Evolutionary conservation across 2,888 invertebrate genomes (phyloP), one percentile per base, ranked within the genome.

Genomic region (Eupithecia insigniata): DNA sequence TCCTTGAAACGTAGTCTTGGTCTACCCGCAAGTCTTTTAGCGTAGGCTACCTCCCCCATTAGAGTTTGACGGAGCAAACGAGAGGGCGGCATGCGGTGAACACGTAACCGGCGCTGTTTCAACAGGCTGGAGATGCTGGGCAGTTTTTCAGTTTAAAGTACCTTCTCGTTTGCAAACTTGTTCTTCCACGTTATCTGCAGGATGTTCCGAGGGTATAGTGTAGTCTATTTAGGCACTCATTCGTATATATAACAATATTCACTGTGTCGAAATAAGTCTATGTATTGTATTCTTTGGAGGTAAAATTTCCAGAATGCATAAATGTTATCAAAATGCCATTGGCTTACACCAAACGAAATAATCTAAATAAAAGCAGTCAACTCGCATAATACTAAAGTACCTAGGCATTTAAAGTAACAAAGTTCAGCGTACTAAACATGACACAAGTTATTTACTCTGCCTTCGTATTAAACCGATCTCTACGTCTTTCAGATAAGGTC

Each of bases 331-430:
- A 55, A 55, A 55, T 55, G 26, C 51, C 26, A 26, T 22, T 55
- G 26, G 26, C 22, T 55, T 22, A 26, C 55, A 55, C 55, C 26
- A 55, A 26, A 26, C 26, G 55, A 12, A 22, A 55, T 26, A 55
- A 55, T 55, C 55, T 55, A 26, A 55, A 55, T 55, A 55, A 55
- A 22, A 55, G 12, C 55, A 1, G 22, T 22, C 2, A 12, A 51
- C 22, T 55, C 22, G 55, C 55, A 12, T 26, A 14, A 12, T 55
- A 51, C 22, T 51, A 51, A 46, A n/a, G 10, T 51, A 14, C 51
- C 5, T 34, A 62, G n/a, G 61, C 55, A 55, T 64, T 39, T 34
- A 64, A 64, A 34, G 64, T 39, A 36, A 64, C 64, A 34, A 62
- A 36, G 34, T 62, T 62, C 61, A 62, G 34, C 8, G 18, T 36